Percentiles rank a stretch among this genome's conserved stretches.
These are phyloP conservation scores for Pelagia noctiluca DNA, from an alignment of 30 jellyfish, hydroid and myxozoan species.

Conservation along the genomic window DNA sequence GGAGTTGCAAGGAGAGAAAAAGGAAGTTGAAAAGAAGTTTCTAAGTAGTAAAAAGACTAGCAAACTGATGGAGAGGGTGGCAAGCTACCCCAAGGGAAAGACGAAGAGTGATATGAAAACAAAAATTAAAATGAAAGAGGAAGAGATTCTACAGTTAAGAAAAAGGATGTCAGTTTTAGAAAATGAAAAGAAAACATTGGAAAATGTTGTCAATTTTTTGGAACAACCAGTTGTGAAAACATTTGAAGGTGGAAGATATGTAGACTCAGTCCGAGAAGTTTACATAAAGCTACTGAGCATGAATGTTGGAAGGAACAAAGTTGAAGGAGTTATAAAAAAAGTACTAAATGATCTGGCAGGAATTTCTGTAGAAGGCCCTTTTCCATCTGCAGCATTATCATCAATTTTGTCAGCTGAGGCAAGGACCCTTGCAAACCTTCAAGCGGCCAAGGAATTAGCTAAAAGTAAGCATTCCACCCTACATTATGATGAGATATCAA, in stretches of 20 bases:
- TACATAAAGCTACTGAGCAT: neutral
- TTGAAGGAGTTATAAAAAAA: neutral
- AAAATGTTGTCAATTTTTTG: neutral
- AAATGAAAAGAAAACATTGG: neutral
- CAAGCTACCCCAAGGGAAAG: neutral
- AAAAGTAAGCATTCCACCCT: neutral
- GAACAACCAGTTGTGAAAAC: neutral
- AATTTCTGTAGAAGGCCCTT: neutral
- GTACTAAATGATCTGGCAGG: neutral
- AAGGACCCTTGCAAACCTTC: constrained; percentile 1
- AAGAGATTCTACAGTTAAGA: neutral
- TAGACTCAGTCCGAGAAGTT: neutral
- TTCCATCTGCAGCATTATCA: neutral
- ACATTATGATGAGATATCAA: too few relatives aligned
- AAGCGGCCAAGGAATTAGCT: neutral
- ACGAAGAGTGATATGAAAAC: neutral
- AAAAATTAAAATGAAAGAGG: neutral
- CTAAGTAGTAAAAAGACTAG: neutral
- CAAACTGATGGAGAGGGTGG: neutral
- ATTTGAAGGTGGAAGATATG: neutral
- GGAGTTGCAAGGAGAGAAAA: neutral
- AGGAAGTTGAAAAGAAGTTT: neutral
- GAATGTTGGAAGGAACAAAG: constrained; percentile 2
- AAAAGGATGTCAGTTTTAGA: neutral
- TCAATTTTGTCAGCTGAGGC: constrained; percentile 1